Conservation (phyloP, 1,140 invertebrate species). For the Drosophila santomea region DNA sequence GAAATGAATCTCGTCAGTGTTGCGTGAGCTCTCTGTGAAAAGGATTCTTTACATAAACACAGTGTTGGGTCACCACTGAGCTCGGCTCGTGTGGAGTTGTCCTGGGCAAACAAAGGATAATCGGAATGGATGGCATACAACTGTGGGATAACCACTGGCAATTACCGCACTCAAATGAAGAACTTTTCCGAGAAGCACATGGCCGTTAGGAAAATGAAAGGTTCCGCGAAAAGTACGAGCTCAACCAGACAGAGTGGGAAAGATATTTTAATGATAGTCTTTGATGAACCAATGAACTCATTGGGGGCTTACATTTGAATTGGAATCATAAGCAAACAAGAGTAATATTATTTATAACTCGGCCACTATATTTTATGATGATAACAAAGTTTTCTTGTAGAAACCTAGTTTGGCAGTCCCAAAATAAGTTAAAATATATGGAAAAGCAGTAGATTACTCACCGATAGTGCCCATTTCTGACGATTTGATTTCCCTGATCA, state of each 20-base stretch:
- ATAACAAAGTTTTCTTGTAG: too few species aligned
- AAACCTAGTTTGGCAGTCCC: too few species aligned
- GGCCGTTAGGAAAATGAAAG: not conserved
- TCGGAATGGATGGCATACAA: slow-evolving; percentile 38
- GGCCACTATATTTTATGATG: too few species aligned
- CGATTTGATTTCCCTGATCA: slow-evolving; percentile 8
- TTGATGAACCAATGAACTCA: too few species aligned
- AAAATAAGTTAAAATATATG: too few species aligned
- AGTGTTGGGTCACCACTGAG: slow-evolving; percentile 5
- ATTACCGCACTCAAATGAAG: not conserved
- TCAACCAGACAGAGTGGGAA: too few species aligned
- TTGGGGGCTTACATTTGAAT: too few species aligned
- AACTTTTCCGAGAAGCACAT: too few species aligned
- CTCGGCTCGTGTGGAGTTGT: slow-evolving; percentile 18
- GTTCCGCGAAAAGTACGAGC: not conserved
- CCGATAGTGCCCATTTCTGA: slow-evolving; percentile 71
- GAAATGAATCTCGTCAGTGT: slow-evolving; percentile 49
- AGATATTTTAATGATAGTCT: not conserved
- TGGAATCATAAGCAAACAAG: too few species aligned
- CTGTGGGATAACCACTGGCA: slow-evolving; percentile 14
- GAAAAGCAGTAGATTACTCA: slow-evolving; percentile 25
- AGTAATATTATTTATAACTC: too few species aligned
- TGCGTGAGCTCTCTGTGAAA: slow-evolving; percentile 13
- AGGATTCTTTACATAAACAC: slow-evolving; percentile 67
- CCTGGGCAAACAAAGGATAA: slow-evolving; percentile 36